Percentiles rank a stretch among this genome's conserved stretches.
Evolutionary conservation across 2,888 invertebrate genomes (phyloP).

Genomic region (Perizoma affinitatum): DNA sequence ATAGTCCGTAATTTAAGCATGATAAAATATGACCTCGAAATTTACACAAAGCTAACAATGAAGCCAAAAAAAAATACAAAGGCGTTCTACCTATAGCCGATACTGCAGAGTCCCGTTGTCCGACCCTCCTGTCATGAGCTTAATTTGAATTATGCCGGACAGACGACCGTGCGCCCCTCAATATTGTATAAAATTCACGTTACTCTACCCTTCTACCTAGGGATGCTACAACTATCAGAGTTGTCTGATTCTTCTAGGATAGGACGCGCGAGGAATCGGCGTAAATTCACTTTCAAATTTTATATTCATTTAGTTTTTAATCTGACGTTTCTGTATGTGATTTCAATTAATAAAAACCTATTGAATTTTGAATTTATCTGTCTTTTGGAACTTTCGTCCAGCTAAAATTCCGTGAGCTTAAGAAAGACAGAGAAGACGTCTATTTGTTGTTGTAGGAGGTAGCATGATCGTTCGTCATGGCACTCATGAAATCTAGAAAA

Average conservation of each 20-base stretch:
- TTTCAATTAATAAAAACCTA: no score
- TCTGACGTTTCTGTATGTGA: no score
- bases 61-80: constrained; percentile 23
- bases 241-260: no score
- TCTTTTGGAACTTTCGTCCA: constrained; percentile 3
- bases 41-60: constrained; percentile 22
- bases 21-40: constrained; percentile 12
- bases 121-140: constrained; percentile 71
- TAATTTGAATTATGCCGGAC: constrained; percentile 79
- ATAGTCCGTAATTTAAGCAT: no score
- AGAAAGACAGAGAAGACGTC: neutral
- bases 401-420: neutral
- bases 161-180: constrained; percentile 56
- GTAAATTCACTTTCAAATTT: no score
- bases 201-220: constrained; percentile 47
- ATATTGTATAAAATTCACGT: constrained; percentile 67
- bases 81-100: constrained; percentile 24
- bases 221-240: constrained; percentile 3
- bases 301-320: no score
- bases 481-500: no score
- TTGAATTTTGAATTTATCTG: neutral
- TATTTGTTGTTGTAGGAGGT: no score
- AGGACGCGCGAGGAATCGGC: no score
- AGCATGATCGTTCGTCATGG: no score
- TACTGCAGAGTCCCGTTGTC: constrained; percentile 41